Conservation (phyloP, 2,113 vertebrate genomes). For the Macrotus californicus region DNA sequence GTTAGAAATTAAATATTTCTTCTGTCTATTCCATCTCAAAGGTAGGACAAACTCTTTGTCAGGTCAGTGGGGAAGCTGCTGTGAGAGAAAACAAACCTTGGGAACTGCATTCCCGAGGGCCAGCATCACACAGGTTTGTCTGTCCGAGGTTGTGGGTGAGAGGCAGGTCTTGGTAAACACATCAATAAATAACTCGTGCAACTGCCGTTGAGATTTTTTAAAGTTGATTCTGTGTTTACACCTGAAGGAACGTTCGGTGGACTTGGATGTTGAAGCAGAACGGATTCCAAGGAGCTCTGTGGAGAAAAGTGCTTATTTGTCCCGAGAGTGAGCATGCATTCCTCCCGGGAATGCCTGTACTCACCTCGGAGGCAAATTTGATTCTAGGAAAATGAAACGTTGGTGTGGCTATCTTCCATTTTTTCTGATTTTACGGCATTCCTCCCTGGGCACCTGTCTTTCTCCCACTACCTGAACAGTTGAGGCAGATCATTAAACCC, state of each 20-base stretch:
- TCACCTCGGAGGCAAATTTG: not conserved
- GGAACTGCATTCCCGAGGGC: not conserved
- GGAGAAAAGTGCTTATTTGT: not conserved
- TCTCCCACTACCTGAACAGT: not conserved
- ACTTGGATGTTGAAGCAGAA: constrained; percentile 5
- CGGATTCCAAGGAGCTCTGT: not conserved
- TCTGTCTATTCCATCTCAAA: not conserved
- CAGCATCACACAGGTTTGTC: not conserved
- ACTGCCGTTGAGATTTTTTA: not conserved
- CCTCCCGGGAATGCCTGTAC: not conserved
- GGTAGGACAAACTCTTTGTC: not conserved
- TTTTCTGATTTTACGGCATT: not conserved
- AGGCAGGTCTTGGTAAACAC: not conserved
- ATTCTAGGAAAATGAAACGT: not conserved
- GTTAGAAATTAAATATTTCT: not conserved
- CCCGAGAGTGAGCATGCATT: not conserved
- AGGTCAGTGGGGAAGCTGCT: not conserved
- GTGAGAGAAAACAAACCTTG: not conserved
- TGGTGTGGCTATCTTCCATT: not conserved
- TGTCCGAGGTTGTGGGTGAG: not conserved
- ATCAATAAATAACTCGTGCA: constrained; percentile 33
- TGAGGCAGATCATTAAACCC: not conserved
- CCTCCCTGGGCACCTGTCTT: not conserved
- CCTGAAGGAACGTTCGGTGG: not conserved
- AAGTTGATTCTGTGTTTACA: not conserved